Evolutionary conservation across 2,888 invertebrate genomes (phyloP), one percentile per base, ranked within the genome.

Genomic region (Drosophila pegasa): DNA sequence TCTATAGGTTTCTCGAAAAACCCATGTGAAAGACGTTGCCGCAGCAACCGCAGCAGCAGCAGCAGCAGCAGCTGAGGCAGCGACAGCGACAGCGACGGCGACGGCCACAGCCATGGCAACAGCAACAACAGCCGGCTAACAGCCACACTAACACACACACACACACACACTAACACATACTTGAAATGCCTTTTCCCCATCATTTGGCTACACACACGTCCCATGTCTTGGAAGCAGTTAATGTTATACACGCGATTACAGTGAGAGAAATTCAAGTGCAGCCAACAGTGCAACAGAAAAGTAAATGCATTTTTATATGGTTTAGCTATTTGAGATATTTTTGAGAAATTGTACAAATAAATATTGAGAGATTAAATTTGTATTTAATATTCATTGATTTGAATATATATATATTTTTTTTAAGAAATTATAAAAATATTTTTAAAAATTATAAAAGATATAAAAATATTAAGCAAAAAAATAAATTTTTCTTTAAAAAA

Each of bases 1-100:
- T 90, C 90, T 90, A 88, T 91, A 90, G 90, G 90, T 90, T 91
- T 88, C 90, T 89, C 85, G 88, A 90, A 90, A 88, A 60, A 62
- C 68, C 85, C 87, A 87, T 87, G 79, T 79, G 72, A 76, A 70
- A 75, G 82, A 75, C 80, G 69, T 57, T 40, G 71, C 64, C 72
- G 65, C 70, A 68, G 67, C 75, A 61, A 54, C 74, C 56, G 63
- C 60, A 62, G 68, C 67, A 18, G 59, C 54, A 22, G 41, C 57
- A n/a, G 58, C 51, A 54, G 64, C 43, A 16, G 37, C 77, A 72
- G 72, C 78, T 70, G 58, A 31, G 20, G 61, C 56, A 56, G 66
- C 41, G 78, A 68, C 66, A 75, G 61, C 56, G 65, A 38, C 66
- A 77, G 43, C 73, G 54, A 18, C 45, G 54, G 18, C 45, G 60